These are phyloP conservation scores for Chlamydotis undulata DNA, from an alignment of 2,113 vertebrate species.

Conservation along the genomic window DNA sequence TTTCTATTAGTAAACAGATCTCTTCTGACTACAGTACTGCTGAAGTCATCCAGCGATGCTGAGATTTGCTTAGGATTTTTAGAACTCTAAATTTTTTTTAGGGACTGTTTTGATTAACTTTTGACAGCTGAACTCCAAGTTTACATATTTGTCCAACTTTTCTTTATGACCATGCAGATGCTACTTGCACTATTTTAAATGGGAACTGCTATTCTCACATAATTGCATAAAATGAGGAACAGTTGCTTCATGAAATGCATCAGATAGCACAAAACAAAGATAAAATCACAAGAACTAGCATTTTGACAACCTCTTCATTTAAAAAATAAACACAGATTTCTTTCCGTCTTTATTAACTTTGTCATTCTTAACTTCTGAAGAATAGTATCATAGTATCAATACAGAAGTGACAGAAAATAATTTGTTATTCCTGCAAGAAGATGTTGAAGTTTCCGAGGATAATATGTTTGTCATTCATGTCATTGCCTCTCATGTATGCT, in stretches of 20 bases:
- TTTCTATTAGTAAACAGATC: neutral
- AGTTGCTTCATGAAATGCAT: conserved; percentile 10
- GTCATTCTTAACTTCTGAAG: neutral
- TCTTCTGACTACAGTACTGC: neutral
- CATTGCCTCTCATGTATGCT: neutral
- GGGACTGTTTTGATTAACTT: neutral
- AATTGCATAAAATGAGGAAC: conserved; percentile 17
- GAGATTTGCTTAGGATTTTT: neutral
- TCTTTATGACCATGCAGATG: neutral
- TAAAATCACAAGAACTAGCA: neutral
- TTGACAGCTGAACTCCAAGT: neutral
- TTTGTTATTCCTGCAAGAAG: neutral
- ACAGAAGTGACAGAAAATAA: neutral
- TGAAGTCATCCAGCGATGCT: neutral
- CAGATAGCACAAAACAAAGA: conserved; percentile 2
- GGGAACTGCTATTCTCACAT: neutral
- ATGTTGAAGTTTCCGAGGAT: neutral
- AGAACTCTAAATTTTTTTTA: neutral
- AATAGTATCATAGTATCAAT: neutral
- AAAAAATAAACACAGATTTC: neutral
- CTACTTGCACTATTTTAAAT: neutral
- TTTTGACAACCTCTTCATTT: conserved; percentile 7
- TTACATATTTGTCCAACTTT: neutral
- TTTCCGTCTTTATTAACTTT: neutral
- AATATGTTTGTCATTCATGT: neutral